Conservation (phyloP, 2,888 invertebrate species). For the Rhagophthalmus giganteus region DNA sequence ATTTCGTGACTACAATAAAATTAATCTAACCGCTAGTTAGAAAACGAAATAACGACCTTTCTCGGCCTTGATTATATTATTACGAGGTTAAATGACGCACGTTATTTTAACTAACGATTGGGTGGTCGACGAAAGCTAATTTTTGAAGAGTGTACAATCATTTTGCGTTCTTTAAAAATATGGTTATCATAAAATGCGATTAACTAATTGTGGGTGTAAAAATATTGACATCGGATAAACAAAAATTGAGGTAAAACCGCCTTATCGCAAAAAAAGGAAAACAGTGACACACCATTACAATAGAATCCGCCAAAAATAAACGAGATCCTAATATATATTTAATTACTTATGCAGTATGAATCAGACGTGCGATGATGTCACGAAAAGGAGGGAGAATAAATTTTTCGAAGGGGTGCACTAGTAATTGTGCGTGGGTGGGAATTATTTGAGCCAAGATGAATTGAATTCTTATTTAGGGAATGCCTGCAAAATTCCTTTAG, state of each 20-base stretch:
- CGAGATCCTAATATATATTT: too few relatives aligned
- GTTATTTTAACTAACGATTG: neutral
- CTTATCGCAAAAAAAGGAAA: too few relatives aligned
- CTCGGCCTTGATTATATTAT: neutral
- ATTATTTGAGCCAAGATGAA: too few relatives aligned
- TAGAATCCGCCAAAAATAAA: neutral
- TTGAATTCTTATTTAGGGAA: too few relatives aligned
- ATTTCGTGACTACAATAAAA: too few relatives aligned
- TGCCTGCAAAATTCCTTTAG: too few relatives aligned
- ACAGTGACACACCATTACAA: neutral
- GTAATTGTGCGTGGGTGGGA: slow-evolving; percentile 5
- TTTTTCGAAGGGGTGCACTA: slow-evolving; percentile 6
- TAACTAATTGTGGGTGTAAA: neutral
- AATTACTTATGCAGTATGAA: slow-evolving; percentile 7
- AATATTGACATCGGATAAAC: neutral
- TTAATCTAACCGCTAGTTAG: neutral
- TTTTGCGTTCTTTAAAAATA: too few relatives aligned
- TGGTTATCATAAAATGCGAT: neutral
- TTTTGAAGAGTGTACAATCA: too few relatives aligned
- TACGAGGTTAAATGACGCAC: neutral
- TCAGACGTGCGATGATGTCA: slow-evolving; percentile 18
- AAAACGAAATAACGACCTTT: neutral
- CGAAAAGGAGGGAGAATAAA: slow-evolving; percentile 11
- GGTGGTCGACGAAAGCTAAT: neutral
- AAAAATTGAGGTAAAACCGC: neutral